Evolutionary conservation across 92 coral and sea anemone genomes (phyloP).

Genomic region (Actinernus sp.): DNA sequence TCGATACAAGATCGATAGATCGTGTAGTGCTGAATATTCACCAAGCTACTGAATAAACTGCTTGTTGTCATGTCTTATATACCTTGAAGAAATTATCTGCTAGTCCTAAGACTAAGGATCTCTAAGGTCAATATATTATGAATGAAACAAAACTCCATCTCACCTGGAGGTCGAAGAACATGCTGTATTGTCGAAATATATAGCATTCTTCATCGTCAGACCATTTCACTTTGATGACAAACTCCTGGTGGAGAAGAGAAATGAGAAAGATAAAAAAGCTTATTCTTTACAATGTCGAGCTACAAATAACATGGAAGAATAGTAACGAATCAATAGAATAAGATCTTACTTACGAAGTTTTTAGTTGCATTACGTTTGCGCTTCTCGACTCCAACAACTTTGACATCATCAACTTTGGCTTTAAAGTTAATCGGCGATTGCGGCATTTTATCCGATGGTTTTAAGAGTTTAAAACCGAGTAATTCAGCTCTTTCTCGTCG

Average conservation of each 20-base stretch:
- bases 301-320: not conserved
- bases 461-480: too few relatives aligned
- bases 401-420: conserved; percentile 77
- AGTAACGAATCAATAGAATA: not conserved
- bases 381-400: conserved; percentile 89
- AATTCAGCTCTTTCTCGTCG: too few relatives aligned
- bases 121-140: too few relatives aligned
- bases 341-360: conserved; percentile 20
- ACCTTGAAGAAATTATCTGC: too few relatives aligned
- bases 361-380: conserved; percentile 61
- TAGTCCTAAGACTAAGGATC: too few relatives aligned
- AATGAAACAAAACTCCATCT: too few relatives aligned
- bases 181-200: conserved; percentile 93
- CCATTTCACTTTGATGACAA: conserved; percentile 78
- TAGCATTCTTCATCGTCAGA: conserved; percentile 72
- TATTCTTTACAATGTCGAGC: not conserved
- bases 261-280: not conserved
- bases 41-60: too few relatives aligned
- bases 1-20: too few relatives aligned
- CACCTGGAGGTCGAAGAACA: conserved; percentile 97
- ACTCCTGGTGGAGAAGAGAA: conserved; percentile 61
- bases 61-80: too few relatives aligned
- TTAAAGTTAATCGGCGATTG: too few relatives aligned
- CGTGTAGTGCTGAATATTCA: too few relatives aligned
- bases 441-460: too few relatives aligned